phyloP scores from a whole-genome alignment of 2,888 invertebrate genomes.

The Stenchaetothrips biformis region DNA sequence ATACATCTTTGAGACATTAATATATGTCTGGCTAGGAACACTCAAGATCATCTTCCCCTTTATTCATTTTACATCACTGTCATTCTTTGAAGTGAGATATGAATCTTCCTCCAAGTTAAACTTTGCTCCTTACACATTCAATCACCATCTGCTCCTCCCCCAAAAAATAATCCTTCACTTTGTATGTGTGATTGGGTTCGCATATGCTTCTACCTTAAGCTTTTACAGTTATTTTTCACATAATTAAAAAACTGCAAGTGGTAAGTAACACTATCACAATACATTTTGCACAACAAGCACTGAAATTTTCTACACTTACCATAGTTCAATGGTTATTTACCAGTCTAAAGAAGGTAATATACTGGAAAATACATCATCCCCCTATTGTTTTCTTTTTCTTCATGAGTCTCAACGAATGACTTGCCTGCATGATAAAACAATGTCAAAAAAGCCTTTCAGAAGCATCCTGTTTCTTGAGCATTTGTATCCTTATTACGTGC shows the following conservation, averaged over 20 bases:
- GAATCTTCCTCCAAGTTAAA: no score
- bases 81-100: no score
- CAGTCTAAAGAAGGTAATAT: no score
- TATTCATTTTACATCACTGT: constrained; percentile 27
- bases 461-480: not conserved
- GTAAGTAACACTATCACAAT: not conserved
- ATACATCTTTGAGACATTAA: not conserved
- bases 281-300: not conserved
- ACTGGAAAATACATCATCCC: no score
- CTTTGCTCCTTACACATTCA: no score
- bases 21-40: not conserved
- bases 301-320: not conserved
- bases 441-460: not conserved
- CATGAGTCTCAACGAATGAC: no score
- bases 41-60: constrained; percentile 29
- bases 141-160: no score
- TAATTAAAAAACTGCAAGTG: no score
- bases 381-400: no score
- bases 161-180: not conserved
- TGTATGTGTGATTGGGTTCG: not conserved
- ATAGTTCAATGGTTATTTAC: not conserved
- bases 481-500: not conserved
- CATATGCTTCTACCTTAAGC: constrained; percentile 8
- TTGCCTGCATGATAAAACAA: not conserved
- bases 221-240: not conserved